These are phyloP conservation scores for Cyrtorhinus lividipennis DNA, from an alignment of 1,140 invertebrate species.

Conservation along the genomic window DNA sequence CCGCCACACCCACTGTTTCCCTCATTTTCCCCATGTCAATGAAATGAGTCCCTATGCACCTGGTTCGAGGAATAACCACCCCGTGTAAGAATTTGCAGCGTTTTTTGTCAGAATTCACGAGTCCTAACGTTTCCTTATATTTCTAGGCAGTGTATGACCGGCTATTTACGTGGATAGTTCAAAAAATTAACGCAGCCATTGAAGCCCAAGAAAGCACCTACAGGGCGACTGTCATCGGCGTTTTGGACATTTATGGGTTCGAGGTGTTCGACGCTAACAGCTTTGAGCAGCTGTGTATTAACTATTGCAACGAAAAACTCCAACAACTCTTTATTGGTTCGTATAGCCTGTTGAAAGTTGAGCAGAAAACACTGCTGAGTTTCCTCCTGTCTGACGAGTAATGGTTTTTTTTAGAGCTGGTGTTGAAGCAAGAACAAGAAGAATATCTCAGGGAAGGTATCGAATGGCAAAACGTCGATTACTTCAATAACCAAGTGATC, in stretches of 20 bases:
- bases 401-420: slow-evolving; percentile 50
- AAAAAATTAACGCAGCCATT: slow-evolving; percentile 74
- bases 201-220: slow-evolving; percentile 31
- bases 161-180: slow-evolving; percentile 84
- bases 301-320: slow-evolving; percentile 94
- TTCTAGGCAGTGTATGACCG: slow-evolving; percentile 84
- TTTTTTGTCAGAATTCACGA: no score
- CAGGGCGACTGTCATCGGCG: slow-evolving; percentile 76
- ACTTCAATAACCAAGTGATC: slow-evolving; percentile 88
- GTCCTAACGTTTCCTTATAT: no score
- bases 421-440: slow-evolving; percentile 90
- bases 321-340: slow-evolving; percentile 91
- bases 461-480: slow-evolving; percentile 76
- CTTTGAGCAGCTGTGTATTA: slow-evolving; percentile 94
- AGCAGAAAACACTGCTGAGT: background rate
- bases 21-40: no score
- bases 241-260: slow-evolving; percentile 94
- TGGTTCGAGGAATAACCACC: no score
- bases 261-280: slow-evolving; percentile 92
- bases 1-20: no score
- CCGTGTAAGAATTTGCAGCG: no score
- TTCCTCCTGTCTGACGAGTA: background rate
- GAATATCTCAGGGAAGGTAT: slow-evolving; percentile 88
- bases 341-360: no score
- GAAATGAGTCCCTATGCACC: no score